phyloP scores from a whole-genome alignment of 2,113 vertebrate species.

The Brachyistius frenatus region DNA sequence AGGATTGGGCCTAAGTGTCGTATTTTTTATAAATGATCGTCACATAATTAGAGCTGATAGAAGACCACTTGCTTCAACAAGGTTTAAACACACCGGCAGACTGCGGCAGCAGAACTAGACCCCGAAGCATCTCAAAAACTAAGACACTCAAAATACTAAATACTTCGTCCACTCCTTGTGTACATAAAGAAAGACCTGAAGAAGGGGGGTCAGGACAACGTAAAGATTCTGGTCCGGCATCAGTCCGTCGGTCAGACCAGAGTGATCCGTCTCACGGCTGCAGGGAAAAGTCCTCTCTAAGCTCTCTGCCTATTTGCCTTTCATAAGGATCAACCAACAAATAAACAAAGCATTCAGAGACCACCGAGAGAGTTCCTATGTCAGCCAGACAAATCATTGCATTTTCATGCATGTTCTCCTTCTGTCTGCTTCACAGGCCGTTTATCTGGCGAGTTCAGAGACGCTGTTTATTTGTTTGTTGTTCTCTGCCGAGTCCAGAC shows the following conservation, averaged over 20 bases:
- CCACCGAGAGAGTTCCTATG: neutral
- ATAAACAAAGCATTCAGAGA: slow-evolving; percentile 37
- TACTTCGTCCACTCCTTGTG: neutral
- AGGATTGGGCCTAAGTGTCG: too few relatives aligned
- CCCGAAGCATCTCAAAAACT: too few relatives aligned
- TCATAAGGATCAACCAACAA: slow-evolving; percentile 61
- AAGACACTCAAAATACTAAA: too few relatives aligned
- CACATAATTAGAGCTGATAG: too few relatives aligned
- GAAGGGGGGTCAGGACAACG: slow-evolving; percentile 1
- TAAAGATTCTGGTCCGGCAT: neutral
- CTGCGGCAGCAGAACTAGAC: too few relatives aligned
- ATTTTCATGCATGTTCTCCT: slow-evolving; percentile 49
- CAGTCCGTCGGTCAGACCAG: neutral
- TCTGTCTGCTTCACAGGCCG: slow-evolving; percentile 6
- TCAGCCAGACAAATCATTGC: slow-evolving; percentile 59
- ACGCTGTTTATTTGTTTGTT: slow-evolving; percentile 21
- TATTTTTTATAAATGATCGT: too few relatives aligned
- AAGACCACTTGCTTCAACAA: too few relatives aligned
- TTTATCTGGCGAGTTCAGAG: slow-evolving; percentile 20
- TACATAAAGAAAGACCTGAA: neutral
- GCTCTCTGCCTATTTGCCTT: slow-evolving; percentile 46
- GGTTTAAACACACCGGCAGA: too few relatives aligned
- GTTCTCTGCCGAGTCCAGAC: neutral
- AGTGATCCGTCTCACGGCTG: neutral
- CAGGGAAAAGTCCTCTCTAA: neutral